These are phyloP conservation scores for Ephydatia muelleri DNA, from an alignment of 37 sponge, comb jelly and placozoan genomes.

Conservation along the genomic window DNA sequence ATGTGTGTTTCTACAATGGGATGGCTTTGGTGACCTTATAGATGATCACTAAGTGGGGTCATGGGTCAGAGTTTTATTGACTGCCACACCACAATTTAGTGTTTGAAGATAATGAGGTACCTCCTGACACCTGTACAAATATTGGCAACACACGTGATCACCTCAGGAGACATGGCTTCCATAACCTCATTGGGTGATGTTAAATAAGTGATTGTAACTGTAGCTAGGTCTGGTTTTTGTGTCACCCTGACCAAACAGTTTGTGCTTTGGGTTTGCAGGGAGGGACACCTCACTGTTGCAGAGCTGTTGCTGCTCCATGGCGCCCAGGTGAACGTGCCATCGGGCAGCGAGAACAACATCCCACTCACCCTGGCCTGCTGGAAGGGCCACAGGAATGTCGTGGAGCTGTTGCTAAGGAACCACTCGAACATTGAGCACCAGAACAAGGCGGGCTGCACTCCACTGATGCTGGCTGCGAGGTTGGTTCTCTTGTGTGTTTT, in stretches of 20 bases:
- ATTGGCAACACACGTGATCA: no score
- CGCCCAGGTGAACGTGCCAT: conserved; percentile 91
- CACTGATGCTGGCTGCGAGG: conserved; percentile 98
- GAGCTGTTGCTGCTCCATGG: conserved; percentile 77
- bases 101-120: no score
- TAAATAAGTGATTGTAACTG: no score
- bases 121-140: no score
- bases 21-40: no score
- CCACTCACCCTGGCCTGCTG: conserved; percentile 98
- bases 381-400: conserved; percentile 96
- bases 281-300: conserved; percentile 89
- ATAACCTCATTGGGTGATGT: no score
- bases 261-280: conserved; percentile 41
- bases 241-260: neutral
- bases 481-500: conserved; percentile 27
- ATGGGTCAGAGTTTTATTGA: no score
- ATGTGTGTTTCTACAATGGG: no score
- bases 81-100: no score
- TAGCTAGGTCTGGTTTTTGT: neutral
- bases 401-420: conserved; percentile 82
- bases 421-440: conserved; percentile 93
- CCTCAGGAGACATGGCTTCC: no score
- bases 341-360: conserved; percentile 96
- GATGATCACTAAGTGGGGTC: no score
- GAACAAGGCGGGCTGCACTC: conserved; percentile 98